Evolutionary conservation across 1,140 invertebrate species (phyloP).

Genomic region (Thaumatotibia leucotreta): DNA sequence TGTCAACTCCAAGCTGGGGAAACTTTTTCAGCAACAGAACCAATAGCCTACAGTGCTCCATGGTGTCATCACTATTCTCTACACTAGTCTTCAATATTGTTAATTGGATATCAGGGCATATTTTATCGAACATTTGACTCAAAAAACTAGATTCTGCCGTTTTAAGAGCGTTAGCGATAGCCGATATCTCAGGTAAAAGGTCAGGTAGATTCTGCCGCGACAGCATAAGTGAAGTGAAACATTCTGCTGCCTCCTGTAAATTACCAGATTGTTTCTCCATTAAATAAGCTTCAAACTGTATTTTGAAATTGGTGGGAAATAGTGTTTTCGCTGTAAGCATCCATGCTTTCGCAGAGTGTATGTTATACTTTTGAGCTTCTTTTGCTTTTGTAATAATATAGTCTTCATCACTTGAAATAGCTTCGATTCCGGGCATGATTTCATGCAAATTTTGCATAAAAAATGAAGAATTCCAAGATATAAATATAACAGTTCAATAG

Average conservation of each 20-base stretch:
- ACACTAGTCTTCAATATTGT: slow-evolving; percentile 87
- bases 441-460: slow-evolving; percentile 15
- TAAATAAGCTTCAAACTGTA: slow-evolving; percentile 91
- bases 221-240: slow-evolving; percentile 80
- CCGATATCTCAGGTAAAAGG: slow-evolving; percentile 88
- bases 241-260: slow-evolving; percentile 88
- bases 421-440: slow-evolving; percentile 53
- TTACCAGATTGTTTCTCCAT: slow-evolving; percentile 88
- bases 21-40: slow-evolving; percentile 88
- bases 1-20: slow-evolving; percentile 89
- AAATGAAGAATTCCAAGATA: neutral
- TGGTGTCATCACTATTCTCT: slow-evolving; percentile 90
- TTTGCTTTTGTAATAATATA: slow-evolving; percentile 88
- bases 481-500: too few relatives aligned
- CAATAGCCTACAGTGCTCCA: slow-evolving; percentile 90
- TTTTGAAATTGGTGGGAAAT: slow-evolving; percentile 89
- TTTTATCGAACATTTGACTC: slow-evolving; percentile 82
- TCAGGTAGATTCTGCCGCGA: slow-evolving; percentile 73
- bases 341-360: slow-evolving; percentile 91
- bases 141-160: slow-evolving; percentile 75
- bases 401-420: slow-evolving; percentile 79
- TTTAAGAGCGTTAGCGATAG: slow-evolving; percentile 85
- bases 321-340: slow-evolving; percentile 93
- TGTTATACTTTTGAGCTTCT: slow-evolving; percentile 82
- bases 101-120: slow-evolving; percentile 84